Conservation (phyloP, 2,888 invertebrate genomes). For the Amorpha juglandis region DNA sequence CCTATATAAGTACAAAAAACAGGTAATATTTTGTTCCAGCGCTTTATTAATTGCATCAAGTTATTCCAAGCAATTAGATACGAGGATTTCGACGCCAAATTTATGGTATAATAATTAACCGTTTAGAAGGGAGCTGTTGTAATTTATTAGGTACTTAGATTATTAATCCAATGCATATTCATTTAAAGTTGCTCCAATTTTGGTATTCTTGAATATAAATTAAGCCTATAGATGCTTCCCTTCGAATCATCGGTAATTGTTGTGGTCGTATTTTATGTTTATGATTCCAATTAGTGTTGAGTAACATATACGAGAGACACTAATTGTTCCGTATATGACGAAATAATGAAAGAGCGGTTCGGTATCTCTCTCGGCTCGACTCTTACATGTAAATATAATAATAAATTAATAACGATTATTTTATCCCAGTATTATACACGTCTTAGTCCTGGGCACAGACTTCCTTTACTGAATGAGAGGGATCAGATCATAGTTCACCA, state of each 20-base stretch:
- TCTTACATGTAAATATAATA: too few species aligned
- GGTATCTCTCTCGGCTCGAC: too few species aligned
- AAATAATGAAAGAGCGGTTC: too few species aligned
- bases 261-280: too few species aligned
- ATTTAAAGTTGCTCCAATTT: conserved; percentile 1
- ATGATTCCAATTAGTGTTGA: too few species aligned
- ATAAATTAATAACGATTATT: too few species aligned
- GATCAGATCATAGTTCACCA: too few species aligned
- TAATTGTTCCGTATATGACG: too few species aligned
- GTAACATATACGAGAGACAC: too few species aligned
- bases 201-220: not conserved
- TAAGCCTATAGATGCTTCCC: not conserved
- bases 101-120: conserved; percentile 9
- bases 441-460: too few species aligned
- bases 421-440: too few species aligned
- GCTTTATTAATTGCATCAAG: not conserved
- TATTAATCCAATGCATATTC: conserved; percentile 7
- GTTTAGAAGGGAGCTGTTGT: conserved; percentile 18
- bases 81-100: conserved; percentile 5
- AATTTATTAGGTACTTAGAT: conserved; percentile 1
- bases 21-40: not conserved
- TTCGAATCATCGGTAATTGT: not conserved
- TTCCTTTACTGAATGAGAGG: too few species aligned
- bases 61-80: conserved; percentile 2
- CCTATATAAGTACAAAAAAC: not conserved